Percentiles rank a stretch among this genome's conserved stretches.
These are phyloP conservation scores for Omphaloscelis lunosa DNA, from an alignment of 2,888 invertebrate genomes.

Conservation along the genomic window DNA sequence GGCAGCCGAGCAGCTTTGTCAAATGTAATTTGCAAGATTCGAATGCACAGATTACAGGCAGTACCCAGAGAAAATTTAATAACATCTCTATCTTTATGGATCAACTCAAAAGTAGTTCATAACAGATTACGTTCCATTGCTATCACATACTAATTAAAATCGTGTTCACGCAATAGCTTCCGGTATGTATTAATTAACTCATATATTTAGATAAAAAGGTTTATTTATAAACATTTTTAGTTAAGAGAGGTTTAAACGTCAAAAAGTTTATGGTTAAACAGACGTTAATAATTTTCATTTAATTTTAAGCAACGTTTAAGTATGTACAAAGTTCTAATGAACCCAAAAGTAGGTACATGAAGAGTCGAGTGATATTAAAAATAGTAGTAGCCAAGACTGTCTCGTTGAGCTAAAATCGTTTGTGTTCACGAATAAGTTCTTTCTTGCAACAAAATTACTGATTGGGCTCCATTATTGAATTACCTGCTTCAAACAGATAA, in stretches of 20 bases:
- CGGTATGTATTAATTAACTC: constrained; percentile 26
- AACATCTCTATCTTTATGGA: constrained; percentile 41
- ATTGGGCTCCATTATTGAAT: constrained; percentile 42
- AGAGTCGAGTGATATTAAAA: too few species aligned
- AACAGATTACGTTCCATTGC: constrained; percentile 29
- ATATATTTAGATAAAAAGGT: neutral
- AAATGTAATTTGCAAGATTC: constrained; percentile 6
- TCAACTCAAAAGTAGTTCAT: constrained; percentile 26
- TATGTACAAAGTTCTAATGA: neutral
- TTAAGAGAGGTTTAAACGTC: too few species aligned
- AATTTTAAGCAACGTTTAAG: neutral
- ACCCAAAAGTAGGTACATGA: too few species aligned
- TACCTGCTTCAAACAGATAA: constrained; percentile 28
- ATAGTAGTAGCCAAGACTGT: too few species aligned
- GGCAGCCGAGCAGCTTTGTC: neutral
- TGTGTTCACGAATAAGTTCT: neutral
- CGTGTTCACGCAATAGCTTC: constrained; percentile 38
- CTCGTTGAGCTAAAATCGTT: constrained; percentile 10
- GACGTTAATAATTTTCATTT: neutral
- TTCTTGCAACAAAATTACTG: constrained; percentile 10
- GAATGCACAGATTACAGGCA: constrained; percentile 11
- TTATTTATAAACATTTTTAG: neutral
- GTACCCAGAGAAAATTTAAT: constrained; percentile 34
- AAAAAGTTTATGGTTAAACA: neutral
- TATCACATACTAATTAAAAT: constrained; percentile 48